Evolutionary conservation across 2,888 invertebrate species (phyloP), one percentile per base, ranked within the genome.

Genomic region (Andrena chrysosceles): DNA sequence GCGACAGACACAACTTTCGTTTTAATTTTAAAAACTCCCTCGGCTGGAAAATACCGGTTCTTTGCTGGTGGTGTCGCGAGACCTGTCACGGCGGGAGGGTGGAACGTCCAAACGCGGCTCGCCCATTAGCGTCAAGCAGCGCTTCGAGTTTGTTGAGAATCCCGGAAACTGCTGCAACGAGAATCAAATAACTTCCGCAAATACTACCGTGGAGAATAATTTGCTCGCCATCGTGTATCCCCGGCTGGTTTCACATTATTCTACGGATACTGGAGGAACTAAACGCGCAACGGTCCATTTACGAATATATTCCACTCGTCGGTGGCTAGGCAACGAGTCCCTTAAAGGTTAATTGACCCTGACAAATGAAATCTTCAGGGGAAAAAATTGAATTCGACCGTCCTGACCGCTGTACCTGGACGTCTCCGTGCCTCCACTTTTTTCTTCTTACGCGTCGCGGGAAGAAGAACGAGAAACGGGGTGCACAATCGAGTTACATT

Each of bases 171-270:
- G 10, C 23, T 20, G 31, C 29, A 66, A 42, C 48, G 60, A 70
- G 59, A 70, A 67, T 74, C 67, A 49, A 74, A 67, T 67, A 67
- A 48, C 59, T 74, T 33, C 31, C 16, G 35, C 31, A 67, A 73
- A 73, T 54, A 73, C 56, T 13, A 20, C 10, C 20, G 31, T 16
- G 56, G 16, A 66, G 29, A 66, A 66, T 73, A 35, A 64, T 10
- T 72, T 33, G 62, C 52, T 52, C 16, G 48, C 49, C 29, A 26
- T 26, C 20, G 33, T 31, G 63, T 72, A 72, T 35, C 23, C 26
- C 48, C 7, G 23, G n/a, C 54, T 33, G n/a, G 72, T 49, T 13
- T 72, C 3, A 10, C 63, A 29, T 67, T 67, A 49, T 67, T 20
- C 66, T 49, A 10, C 29, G 52, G 62, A 60, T 67, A 10, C 23